Percentiles rank a stretch among this genome's conserved stretches.
Conservation (phyloP, 1,140 invertebrate genomes). For the Musca domestica region DNA sequence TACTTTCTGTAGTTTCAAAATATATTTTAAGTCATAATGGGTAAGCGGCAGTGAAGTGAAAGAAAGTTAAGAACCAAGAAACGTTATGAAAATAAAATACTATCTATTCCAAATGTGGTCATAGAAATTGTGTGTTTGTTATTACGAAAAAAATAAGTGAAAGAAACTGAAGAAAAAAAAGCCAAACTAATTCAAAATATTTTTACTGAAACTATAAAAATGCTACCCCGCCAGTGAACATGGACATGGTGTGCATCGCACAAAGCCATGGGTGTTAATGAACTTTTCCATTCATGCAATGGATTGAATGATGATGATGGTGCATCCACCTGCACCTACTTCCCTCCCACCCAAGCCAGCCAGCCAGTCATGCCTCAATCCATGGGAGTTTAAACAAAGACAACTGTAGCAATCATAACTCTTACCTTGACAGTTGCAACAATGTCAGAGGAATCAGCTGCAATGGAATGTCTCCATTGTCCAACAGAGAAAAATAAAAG, state of each 20-base stretch:
- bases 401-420: background rate
- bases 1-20: background rate
- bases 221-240: no score
- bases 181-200: background rate
- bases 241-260: no score
- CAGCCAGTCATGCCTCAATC: no score
- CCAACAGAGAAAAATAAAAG: background rate
- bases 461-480: slow-evolving; percentile 3
- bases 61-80: background rate
- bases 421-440: background rate
- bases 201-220: no score
- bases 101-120: background rate
- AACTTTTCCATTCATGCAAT: no score
- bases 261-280: no score
- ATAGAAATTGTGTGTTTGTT: background rate
- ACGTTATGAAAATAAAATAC: background rate
- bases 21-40: background rate
- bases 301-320: no score
- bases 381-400: no score
- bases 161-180: background rate
- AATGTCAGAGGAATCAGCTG: background rate
- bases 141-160: background rate
- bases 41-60: slow-evolving; percentile 5
- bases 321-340: no score
- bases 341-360: no score